phyloP scores from a whole-genome alignment of 1,140 invertebrate species.

The Leptoteleia sp. region DNA sequence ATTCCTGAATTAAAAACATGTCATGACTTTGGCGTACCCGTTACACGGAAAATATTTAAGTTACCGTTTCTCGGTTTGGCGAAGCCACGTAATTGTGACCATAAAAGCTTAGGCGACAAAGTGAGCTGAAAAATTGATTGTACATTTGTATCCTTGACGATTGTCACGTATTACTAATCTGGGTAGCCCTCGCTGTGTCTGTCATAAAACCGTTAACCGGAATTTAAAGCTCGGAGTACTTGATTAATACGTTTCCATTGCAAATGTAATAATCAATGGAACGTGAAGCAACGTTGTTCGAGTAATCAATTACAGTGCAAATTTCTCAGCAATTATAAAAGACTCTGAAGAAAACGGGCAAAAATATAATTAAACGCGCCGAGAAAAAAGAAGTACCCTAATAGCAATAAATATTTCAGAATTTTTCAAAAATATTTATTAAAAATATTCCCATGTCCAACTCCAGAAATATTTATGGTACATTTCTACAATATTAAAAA shows the following conservation, averaged over 20 bases:
- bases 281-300: conserved; percentile 31
- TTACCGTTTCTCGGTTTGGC: conserved; percentile 58
- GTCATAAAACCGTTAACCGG: conserved; percentile 76
- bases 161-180: conserved; percentile 63
- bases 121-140: conserved; percentile 60
- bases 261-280: conserved; percentile 42
- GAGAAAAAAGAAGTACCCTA: too few species aligned
- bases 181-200: conserved; percentile 41
- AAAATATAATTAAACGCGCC: too few species aligned
- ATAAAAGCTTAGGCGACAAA: conserved; percentile 61
- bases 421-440: too few species aligned
- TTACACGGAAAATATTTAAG: conserved; percentile 65
- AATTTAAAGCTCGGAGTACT: conserved; percentile 66
- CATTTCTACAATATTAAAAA: too few species aligned
- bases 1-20: conserved; percentile 58
- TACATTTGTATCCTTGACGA: conserved; percentile 64
- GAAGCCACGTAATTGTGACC: conserved; percentile 60
- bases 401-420: too few species aligned
- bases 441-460: too few species aligned
- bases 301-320: conserved; percentile 3
- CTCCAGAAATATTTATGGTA: too few species aligned
- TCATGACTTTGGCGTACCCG: conserved; percentile 60
- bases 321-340: too few species aligned
- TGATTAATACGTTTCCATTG: conserved; percentile 61
- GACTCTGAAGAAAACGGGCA: too few species aligned